A percentile compares a stretch with the other conserved stretches of the same genome.
phyloP scores from a whole-genome alignment of 2,797 vertebrate species.

The Natrix natrix region DNA sequence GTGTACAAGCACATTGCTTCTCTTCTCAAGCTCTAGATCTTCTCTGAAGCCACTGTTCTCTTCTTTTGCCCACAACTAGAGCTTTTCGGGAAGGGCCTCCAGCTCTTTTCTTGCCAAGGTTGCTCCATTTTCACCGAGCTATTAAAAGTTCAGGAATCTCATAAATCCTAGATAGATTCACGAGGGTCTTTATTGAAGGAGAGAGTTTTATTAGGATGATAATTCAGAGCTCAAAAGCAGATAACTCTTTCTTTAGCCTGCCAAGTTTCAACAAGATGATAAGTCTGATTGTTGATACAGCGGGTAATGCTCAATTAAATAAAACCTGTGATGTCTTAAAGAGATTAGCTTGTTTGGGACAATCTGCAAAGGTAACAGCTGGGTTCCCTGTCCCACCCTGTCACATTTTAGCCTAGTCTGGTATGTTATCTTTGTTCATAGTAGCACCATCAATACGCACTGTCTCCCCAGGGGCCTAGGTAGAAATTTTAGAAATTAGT shows the following conservation, averaged over 20 bases:
- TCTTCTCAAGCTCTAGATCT: not conserved
- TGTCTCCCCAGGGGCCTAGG: too few relatives aligned
- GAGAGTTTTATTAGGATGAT: not conserved
- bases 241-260: not conserved
- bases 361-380: not conserved
- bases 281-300: not conserved
- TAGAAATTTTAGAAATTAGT: too few relatives aligned
- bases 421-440: not conserved
- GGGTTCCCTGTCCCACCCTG: not conserved
- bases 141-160: not conserved
- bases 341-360: not conserved
- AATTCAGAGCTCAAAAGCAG: not conserved
- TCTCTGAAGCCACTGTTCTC: not conserved
- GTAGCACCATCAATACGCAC: not conserved
- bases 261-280: not conserved
- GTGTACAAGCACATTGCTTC: not conserved
- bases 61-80: not conserved
- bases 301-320: not conserved
- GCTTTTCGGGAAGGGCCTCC: not conserved
- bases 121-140: not conserved
- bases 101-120: not conserved
- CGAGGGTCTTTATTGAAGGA: not conserved
- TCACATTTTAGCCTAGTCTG: not conserved
- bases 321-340: not conserved
- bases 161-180: not conserved